These are phyloP conservation scores for Atlantisia rogersi DNA, from an alignment of 2,113 vertebrate species.

Conservation along the genomic window DNA sequence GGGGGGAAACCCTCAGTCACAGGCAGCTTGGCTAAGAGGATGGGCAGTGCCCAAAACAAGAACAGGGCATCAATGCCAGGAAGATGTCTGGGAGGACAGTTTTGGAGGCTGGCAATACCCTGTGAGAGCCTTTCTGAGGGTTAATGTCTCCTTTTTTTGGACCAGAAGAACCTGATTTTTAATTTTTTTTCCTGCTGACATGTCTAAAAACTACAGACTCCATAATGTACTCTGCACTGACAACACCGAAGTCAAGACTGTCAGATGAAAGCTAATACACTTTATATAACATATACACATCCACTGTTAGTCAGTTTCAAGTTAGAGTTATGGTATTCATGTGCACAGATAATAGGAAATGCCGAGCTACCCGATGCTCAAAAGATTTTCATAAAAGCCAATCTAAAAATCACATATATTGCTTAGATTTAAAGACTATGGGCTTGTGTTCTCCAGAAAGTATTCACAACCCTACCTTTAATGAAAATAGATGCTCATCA, in stretches of 20 bases:
- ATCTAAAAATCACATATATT: constrained; percentile 7
- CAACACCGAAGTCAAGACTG: neutral
- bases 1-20: neutral
- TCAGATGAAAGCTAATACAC: neutral
- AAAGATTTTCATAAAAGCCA: constrained; percentile 38
- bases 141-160: neutral
- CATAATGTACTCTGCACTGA: fast-evolving
- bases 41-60: neutral
- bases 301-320: neutral
- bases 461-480: neutral
- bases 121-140: neutral
- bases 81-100: neutral
- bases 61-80: neutral
- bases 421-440: constrained; percentile 27
- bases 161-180: neutral
- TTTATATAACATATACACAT: neutral
- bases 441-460: neutral
- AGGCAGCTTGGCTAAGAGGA: neutral
- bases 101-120: neutral
- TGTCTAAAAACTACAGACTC: neutral
- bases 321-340: neutral
- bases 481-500: constrained; percentile 28
- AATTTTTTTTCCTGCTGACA: neutral
- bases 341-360: neutral
- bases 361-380: constrained; percentile 3